Evolutionary conservation across 2,113 vertebrate species (phyloP).

Genomic region (Rynchops niger): DNA sequence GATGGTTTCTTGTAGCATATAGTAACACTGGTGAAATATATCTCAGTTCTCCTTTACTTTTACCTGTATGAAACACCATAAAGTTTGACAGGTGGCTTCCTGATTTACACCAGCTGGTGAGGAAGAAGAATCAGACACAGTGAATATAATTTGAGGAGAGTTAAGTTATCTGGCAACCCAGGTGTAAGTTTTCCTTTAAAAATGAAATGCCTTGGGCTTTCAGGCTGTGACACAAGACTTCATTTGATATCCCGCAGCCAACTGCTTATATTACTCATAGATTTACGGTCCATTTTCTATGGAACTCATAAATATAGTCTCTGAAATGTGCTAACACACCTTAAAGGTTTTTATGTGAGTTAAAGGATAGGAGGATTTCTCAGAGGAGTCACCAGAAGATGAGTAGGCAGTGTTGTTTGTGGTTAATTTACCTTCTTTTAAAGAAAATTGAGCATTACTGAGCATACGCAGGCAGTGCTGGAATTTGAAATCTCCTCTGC

Average conservation of each 20-base stretch:
- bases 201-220: slow-evolving; percentile 55
- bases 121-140: not conserved
- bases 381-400: slow-evolving; percentile 23
- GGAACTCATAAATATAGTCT: slow-evolving; percentile 50
- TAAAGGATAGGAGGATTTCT: slow-evolving; percentile 41
- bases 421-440: slow-evolving; percentile 8
- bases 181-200: slow-evolving; percentile 38
- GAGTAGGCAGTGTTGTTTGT: not conserved
- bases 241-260: slow-evolving; percentile 48
- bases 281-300: slow-evolving; percentile 62
- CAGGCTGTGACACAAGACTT: slow-evolving; percentile 41
- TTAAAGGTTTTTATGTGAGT: slow-evolving; percentile 46
- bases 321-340: not conserved
- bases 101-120: not conserved
- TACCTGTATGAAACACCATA: not conserved
- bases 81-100: not conserved
- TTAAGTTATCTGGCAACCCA: slow-evolving; percentile 25
- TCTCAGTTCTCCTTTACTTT: not conserved
- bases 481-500: not conserved
- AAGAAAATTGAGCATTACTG: not conserved
- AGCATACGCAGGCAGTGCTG: not conserved
- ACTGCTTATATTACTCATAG: slow-evolving; percentile 39
- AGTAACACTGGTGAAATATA: not conserved
- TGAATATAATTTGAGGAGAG: not conserved
- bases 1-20: not conserved